These are phyloP conservation scores for Symphodus melops DNA, from an alignment of 2,113 vertebrate genomes.

Conservation along the genomic window DNA sequence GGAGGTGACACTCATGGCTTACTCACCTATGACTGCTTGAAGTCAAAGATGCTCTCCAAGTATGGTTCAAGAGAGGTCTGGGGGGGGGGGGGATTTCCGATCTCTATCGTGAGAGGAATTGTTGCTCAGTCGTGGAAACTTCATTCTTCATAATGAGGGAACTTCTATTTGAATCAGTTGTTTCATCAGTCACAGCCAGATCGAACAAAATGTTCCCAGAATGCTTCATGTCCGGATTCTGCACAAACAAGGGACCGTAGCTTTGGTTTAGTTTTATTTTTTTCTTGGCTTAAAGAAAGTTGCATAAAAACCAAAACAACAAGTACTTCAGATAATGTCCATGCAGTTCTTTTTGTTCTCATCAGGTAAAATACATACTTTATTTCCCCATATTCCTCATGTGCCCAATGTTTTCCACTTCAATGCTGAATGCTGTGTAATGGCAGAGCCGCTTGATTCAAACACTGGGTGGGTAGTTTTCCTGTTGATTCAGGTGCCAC, in stretches of 20 bases:
- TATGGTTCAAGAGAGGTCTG: background rate
- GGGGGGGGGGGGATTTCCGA: background rate
- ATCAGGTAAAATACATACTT: background rate
- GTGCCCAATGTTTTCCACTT: conserved; percentile 10
- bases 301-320: background rate
- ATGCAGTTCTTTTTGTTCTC: background rate
- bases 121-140: conserved; percentile 15
- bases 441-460: conserved; percentile 53
- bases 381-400: conserved; percentile 1
- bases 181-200: conserved; percentile 13
- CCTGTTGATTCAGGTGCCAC: conserved; percentile 73
- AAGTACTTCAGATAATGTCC: background rate
- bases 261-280: too few species aligned
- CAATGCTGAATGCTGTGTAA: conserved; percentile 16
- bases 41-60: conserved; percentile 27
- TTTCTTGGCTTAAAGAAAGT: background rate
- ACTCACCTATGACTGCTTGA: conserved; percentile 7
- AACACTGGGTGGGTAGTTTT: conserved; percentile 61
- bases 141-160: conserved; percentile 35
- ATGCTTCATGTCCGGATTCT: conserved; percentile 17
- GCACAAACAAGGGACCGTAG: background rate
- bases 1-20: background rate
- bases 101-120: background rate
- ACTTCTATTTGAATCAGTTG: background rate
- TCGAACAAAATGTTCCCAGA: conserved; percentile 25